Evolutionary conservation across 2,113 vertebrate species (phyloP).

Genomic region (Tricholaema leucomelas): DNA sequence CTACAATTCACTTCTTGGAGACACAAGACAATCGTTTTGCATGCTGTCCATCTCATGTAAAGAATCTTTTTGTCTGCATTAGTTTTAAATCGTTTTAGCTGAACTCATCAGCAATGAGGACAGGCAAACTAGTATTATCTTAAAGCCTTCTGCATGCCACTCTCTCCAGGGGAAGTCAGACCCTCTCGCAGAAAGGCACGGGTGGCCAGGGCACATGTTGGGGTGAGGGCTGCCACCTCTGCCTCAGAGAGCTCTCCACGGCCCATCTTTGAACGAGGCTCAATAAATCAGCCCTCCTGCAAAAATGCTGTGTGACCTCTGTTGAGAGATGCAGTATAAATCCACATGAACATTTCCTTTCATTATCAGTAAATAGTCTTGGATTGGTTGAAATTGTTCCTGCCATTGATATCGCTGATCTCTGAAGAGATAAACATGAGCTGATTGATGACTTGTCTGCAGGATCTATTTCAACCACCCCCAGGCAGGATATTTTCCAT

Average conservation of each 20-base stretch:
- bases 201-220: neutral
- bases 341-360: constrained; percentile 55
- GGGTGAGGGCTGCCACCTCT: neutral
- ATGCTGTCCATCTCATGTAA: neutral
- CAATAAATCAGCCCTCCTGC: constrained; percentile 4
- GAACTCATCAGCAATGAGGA: neutral
- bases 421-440: constrained; percentile 53
- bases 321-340: neutral
- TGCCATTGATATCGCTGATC: constrained; percentile 55
- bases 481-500: constrained; percentile 66
- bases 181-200: neutral
- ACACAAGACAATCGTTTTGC: neutral
- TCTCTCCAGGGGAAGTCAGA: neutral
- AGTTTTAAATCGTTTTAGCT: constrained; percentile 7
- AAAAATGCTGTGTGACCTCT: constrained; percentile 29
- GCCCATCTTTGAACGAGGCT: neutral
- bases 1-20: neutral
- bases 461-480: constrained; percentile 63
- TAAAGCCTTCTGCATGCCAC: neutral
- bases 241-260: neutral
- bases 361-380: constrained; percentile 50
- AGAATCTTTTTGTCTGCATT: constrained; percentile 5
- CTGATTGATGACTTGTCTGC: constrained; percentile 67
- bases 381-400: constrained; percentile 55
- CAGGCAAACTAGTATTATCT: neutral